These are phyloP conservation scores for Dendrolimus kikuchii DNA, from an alignment of 1,140 invertebrate genomes.

Conservation along the genomic window DNA sequence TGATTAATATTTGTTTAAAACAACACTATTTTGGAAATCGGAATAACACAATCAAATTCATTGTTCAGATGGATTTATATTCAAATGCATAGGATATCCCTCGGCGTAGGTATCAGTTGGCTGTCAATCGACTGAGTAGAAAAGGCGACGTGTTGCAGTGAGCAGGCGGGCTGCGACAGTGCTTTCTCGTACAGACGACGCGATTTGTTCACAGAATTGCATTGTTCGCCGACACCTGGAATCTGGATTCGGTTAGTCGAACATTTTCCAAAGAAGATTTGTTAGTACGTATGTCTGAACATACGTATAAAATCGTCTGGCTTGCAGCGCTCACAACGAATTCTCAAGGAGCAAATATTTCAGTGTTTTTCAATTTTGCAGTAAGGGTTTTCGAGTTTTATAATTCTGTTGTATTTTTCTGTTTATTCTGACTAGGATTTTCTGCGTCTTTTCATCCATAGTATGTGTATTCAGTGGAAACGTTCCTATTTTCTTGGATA, in stretches of 20 bases:
- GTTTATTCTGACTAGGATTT: too few species aligned
- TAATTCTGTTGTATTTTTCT: too few species aligned
- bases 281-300: conserved; percentile 9
- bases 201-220: conserved; percentile 47
- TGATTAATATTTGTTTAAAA: too few species aligned
- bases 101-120: conserved; percentile 21
- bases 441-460: too few species aligned
- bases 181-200: conserved; percentile 16
- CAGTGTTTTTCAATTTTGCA: too few species aligned
- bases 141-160: conserved; percentile 6
- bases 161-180: conserved; percentile 2
- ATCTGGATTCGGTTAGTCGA: conserved; percentile 40
- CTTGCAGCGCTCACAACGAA: too few species aligned
- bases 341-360: too few species aligned
- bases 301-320: not conserved
- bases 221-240: conserved; percentile 48
- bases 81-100: not conserved
- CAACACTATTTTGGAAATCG: not conserved
- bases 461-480: too few species aligned
- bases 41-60: too few species aligned
- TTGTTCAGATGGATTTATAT: too few species aligned
- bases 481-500: too few species aligned
- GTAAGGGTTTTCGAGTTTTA: too few species aligned
- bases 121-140: conserved; percentile 16
- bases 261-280: conserved; percentile 24